Evolutionary conservation across 2,113 vertebrate genomes (phyloP).

Genomic region (Paramisgurnus dabryanus): DNA sequence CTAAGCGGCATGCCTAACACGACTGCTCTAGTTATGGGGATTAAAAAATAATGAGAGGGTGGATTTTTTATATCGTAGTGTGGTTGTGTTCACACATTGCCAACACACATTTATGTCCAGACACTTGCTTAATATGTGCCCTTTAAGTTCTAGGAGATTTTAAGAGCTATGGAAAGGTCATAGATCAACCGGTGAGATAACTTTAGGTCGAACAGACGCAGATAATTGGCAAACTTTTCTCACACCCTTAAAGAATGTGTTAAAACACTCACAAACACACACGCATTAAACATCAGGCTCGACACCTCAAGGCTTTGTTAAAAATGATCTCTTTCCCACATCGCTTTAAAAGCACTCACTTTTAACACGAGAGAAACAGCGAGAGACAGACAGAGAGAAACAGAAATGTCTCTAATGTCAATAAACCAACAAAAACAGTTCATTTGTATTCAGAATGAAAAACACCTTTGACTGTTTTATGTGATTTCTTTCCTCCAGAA

Average conservation of each 20-base stretch:
- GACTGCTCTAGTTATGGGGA: no score
- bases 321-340: conserved; percentile 31
- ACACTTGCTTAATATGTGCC: no score
- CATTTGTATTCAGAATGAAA: background rate
- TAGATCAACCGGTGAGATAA: background rate
- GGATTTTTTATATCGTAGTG: no score
- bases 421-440: background rate
- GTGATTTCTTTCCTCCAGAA: background rate
- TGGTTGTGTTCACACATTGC: no score
- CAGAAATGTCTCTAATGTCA: background rate
- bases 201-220: conserved; percentile 17
- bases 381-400: background rate
- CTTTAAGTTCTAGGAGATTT: background rate
- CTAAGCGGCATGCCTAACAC: no score
- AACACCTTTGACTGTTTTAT: background rate
- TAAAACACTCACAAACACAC: conserved; percentile 12
- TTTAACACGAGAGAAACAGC: conserved; percentile 7
- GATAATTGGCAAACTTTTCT: background rate
- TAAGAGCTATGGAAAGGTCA: background rate
- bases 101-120: no score
- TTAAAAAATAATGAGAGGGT: no score
- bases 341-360: background rate
- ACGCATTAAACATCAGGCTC: background rate
- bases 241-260: background rate
- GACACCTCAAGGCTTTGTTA: conserved; percentile 40